Evolutionary conservation across 2,113 vertebrate species (phyloP), one percentile per base, ranked within the genome.

Genomic region (Alaudala cheleensis): DNA sequence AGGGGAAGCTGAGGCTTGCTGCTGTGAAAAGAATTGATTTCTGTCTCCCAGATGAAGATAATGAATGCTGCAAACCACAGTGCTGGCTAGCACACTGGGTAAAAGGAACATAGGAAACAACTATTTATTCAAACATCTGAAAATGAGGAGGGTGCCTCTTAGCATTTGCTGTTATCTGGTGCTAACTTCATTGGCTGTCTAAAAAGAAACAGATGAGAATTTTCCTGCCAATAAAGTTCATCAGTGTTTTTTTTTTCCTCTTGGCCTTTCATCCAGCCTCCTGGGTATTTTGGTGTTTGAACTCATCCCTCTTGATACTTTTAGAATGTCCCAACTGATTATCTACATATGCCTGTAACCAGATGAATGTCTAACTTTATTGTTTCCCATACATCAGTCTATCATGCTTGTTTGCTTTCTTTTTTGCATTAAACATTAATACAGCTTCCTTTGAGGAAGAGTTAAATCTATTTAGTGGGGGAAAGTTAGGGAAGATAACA

Each of bases 11-110:
- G 56, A 58, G n/a, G 20, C 44, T 92, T 81, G 26, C 64, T 81
- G 69, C 71, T 89, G 61, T 85, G 77, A 74, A 79, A 85, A 77
- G 33, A 81, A 76, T 85, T 85, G 54, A 87, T 93, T 88, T 92
- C 69, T 83, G 40, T 64, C 72, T 89, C 53, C 28, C n/a, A 67
- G 39, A 61, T 73, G 61, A 81, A 76, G 70, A 62, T 71, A 70
- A 76, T 37, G 45, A 89, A 79, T 16, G 9, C 37, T 91, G 57
- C 49, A 62, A 76, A 39, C 37, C 54, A 51, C 3, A 1, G 37
- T 73, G 31, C 50, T 40, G 61, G 34, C 34, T 65, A 60, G 45
- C 5, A 0, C 5, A 7, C 37, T 81, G 44, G 29, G 24, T 51
- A 60, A 57, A 8, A 44, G 24, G 28, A 82, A 57, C 2, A 5